These are phyloP conservation scores for Australoheros facetus DNA, from an alignment of 2,797 vertebrate species.

Conservation along the genomic window DNA sequence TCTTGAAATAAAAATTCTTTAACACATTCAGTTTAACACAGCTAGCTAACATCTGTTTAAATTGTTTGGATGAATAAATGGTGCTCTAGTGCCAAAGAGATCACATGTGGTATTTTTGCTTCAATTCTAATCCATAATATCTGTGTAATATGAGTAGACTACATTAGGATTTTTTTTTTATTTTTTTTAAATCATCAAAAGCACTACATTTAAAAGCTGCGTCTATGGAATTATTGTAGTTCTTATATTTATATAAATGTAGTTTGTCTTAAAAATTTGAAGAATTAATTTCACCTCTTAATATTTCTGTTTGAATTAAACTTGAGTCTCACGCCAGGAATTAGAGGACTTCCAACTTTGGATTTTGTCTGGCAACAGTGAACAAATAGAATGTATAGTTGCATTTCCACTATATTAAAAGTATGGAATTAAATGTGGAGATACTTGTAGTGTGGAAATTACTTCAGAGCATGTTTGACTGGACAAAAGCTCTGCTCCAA, in stretches of 20 bases:
- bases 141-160: fast-evolving
- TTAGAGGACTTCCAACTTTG: not conserved
- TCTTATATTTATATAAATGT: not conserved
- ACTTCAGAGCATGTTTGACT: not conserved
- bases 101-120: not conserved
- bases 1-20: not conserved
- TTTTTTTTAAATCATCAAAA: not conserved
- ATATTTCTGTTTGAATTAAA: not conserved
- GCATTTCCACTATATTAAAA: not conserved
- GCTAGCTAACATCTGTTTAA: not conserved
- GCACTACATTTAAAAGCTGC: not conserved
- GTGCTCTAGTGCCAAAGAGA: not conserved
- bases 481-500: not conserved
- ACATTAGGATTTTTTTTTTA: fast-evolving
- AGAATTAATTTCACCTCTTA: not conserved
- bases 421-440: not conserved
- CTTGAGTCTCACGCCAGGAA: not conserved
- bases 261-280: not conserved
- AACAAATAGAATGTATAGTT: not conserved
- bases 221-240: not conserved
- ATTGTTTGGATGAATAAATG: not conserved
- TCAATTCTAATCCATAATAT: not conserved
- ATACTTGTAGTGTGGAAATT: fast-evolving
- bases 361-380: not conserved
- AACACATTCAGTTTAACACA: not conserved